Base-by-base conservation (phyloP, 2,888 invertebrate species). In the Himalopsyche kuldschensis region DNA sequence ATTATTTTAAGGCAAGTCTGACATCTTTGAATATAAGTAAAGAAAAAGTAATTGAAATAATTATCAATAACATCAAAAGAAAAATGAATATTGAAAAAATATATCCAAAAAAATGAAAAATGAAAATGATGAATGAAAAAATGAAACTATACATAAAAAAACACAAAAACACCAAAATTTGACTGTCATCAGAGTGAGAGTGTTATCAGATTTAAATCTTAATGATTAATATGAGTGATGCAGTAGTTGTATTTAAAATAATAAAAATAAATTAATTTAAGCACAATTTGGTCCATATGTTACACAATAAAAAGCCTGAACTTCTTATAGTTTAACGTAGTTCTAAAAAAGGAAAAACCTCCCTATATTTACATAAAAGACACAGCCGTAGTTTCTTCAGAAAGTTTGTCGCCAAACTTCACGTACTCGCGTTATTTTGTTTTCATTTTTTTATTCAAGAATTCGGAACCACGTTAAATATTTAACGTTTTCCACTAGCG, bases 281-380 rank as follows among this genome's bases (percentile, higher is more conserved):
- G 27, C 30, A 30, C 30, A 69, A 27, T 69, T 69, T 69, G 8
- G 10, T 15, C 6, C 69, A 69, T 30, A 69, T 69, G 69, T 27
- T 30, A 69, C 69, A 27, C 11, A 69, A 30, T 30, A 69, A 69
- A 15, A 69, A 69, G 24, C 24, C 20, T 63, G 11, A 69, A 30
- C 24, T 69, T 69, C 30, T 69, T 69, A 69, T 30, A 69, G 69
- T 69, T 69, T 20, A 27, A 69, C 27, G 69, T 69, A 30, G 20
- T 15, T 69, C 4, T 4, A 27, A 30, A 69, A 69, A 69, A 63
- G 10, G 6, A 30, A 30, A 69, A 24, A 69, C 78, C 82, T 63
- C 75, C 20, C 69, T 79, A 32, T 80, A 84, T 84, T 84, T 82
- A 84, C 84, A 84, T 84, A 84, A 84, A 82, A 82, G 82, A 75